These are phyloP conservation scores for Hydrocynus forskahlii DNA, from an alignment of 2,797 vertebrate genomes.

Conservation along the genomic window DNA sequence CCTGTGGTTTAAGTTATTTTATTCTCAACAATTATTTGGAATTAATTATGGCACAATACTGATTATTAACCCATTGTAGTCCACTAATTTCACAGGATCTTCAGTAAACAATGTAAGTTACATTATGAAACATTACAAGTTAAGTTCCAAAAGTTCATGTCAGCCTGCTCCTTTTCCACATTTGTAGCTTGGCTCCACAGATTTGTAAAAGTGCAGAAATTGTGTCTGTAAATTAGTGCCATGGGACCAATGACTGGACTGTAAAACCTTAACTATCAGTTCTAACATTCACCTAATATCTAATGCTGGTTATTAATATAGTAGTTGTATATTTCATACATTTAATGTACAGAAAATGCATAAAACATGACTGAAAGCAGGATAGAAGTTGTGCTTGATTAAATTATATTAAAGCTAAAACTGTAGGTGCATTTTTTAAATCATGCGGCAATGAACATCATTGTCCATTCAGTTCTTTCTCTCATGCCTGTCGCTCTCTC, in stretches of 20 bases:
- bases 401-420: background rate
- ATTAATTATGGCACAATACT: background rate
- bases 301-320: no score
- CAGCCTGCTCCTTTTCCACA: background rate
- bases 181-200: background rate
- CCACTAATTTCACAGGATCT: background rate
- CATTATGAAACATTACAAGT: background rate
- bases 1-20: no score
- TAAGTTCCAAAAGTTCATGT: background rate
- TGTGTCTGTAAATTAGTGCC: background rate
- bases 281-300: no score
- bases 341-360: background rate
- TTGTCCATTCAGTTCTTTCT: background rate
- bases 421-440: background rate
- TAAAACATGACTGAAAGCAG: background rate
- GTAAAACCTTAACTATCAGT: no score
- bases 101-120: background rate
- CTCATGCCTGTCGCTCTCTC: background rate
- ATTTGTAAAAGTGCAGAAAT: background rate
- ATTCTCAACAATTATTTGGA: no score
- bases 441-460: background rate
- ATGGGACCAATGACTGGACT: background rate
- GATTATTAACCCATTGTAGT: background rate
- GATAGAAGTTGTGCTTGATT: background rate
- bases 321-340: background rate